phyloP scores from a whole-genome alignment of 1,140 invertebrate genomes.

The Pogonomyrmex californicus region DNA sequence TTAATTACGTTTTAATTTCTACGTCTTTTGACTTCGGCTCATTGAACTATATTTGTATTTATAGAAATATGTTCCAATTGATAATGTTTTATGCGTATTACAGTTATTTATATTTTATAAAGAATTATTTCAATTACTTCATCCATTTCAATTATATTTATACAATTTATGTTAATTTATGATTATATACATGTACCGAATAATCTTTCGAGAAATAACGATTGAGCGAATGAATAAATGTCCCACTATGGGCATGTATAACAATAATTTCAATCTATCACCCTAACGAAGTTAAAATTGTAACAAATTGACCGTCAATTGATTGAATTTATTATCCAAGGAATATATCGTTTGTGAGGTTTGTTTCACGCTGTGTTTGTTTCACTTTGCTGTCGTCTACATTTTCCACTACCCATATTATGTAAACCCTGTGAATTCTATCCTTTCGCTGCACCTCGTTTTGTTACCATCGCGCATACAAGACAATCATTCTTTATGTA shows the following conservation, averaged over 20 bases:
- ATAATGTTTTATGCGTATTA: neutral
- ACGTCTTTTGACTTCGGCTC: neutral
- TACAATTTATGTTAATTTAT: slow-evolving; percentile 15
- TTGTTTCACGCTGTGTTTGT: neutral
- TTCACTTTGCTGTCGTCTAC: neutral
- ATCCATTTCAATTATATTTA: neutral
- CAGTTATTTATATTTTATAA: slow-evolving; percentile 1
- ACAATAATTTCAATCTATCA: neutral
- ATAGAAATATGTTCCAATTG: neutral
- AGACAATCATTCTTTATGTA: neutral
- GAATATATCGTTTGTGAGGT: neutral
- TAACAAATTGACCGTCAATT: neutral
- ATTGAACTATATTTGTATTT: slow-evolving; percentile 4
- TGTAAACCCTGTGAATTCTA: neutral
- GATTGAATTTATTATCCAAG: neutral
- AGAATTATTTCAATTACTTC: slow-evolving; percentile 20
- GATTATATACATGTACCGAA: neutral
- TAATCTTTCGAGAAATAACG: neutral
- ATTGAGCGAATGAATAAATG: neutral
- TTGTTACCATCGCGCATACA: neutral
- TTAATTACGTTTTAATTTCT: slow-evolving; percentile 21
- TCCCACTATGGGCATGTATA: neutral
- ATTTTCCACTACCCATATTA: neutral
- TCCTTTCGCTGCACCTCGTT: neutral
- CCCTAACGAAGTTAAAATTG: neutral